phyloP scores from a whole-genome alignment of 2,888 invertebrate genomes.

The Hypolimnas misippus region DNA sequence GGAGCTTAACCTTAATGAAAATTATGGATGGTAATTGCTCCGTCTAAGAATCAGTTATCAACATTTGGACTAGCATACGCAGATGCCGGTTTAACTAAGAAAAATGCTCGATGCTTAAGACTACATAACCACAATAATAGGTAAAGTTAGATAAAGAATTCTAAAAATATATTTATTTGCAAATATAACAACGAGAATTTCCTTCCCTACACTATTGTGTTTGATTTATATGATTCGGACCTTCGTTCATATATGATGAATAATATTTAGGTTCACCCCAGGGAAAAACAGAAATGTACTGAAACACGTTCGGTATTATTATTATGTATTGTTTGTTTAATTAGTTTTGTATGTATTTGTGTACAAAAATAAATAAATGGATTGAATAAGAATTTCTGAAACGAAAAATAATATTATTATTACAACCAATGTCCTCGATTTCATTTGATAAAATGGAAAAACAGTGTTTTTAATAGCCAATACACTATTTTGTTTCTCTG shows the following conservation, averaged over 20 bases:
- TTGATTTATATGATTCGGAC: neutral
- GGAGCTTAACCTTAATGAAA: too few species aligned
- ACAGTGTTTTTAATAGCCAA: too few species aligned
- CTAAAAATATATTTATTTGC: neutral
- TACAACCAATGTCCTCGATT: too few species aligned
- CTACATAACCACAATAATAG: too few species aligned
- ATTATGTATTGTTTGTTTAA: neutral
- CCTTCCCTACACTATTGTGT: neutral
- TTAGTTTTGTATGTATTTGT: neutral
- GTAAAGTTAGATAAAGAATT: too few species aligned
- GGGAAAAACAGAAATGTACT: neutral
- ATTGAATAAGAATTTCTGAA: neutral
- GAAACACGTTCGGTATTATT: constrained; percentile 1
- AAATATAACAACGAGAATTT: neutral
- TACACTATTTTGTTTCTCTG: too few species aligned
- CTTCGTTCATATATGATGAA: constrained; percentile 1
- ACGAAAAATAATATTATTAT: neutral
- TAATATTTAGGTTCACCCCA: neutral
- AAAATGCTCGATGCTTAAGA: too few species aligned
- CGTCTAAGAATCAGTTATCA: too few species aligned
- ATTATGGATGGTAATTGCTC: too few species aligned
- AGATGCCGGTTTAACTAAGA: too few species aligned
- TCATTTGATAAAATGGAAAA: too few species aligned
- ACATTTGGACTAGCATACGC: too few species aligned
- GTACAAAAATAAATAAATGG: neutral